These are phyloP conservation scores for Cantharis flavilabris DNA, from an alignment of 2,888 invertebrate genomes.

Conservation along the genomic window DNA sequence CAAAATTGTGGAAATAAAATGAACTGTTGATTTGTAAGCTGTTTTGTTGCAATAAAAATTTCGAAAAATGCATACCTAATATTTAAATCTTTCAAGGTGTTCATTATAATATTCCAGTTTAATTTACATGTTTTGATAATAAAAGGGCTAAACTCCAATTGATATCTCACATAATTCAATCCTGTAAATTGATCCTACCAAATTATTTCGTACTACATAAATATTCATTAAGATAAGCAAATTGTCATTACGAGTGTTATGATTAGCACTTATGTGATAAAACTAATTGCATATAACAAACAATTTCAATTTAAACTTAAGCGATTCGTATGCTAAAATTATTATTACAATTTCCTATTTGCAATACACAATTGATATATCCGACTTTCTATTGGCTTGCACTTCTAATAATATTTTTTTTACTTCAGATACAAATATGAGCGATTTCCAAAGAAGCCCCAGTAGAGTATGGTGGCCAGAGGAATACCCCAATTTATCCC, in stretches of 20 bases:
- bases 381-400: neutral
- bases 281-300: neutral
- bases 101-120: neutral
- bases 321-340: neutral
- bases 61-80: neutral
- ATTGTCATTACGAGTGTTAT: neutral
- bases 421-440: slow-evolving; percentile 53
- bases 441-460: slow-evolving; percentile 68
- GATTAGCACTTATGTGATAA: neutral
- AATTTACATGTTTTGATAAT: neutral
- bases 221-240: neutral
- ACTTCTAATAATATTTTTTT: neutral
- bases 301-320: neutral
- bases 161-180: too few species aligned
- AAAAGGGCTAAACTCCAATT: neutral
- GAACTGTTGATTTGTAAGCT: neutral
- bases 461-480: slow-evolving; percentile 71
- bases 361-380: neutral
- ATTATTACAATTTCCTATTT: neutral
- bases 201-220: neutral
- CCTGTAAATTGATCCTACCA: neutral
- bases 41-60: neutral
- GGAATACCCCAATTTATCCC: slow-evolving; percentile 43
- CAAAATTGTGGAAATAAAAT: neutral
- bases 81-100: neutral